Percentiles rank a stretch among this genome's conserved stretches.
Conservation (phyloP, 2,113 vertebrate genomes). For the Formicarius rufipectus region DNA sequence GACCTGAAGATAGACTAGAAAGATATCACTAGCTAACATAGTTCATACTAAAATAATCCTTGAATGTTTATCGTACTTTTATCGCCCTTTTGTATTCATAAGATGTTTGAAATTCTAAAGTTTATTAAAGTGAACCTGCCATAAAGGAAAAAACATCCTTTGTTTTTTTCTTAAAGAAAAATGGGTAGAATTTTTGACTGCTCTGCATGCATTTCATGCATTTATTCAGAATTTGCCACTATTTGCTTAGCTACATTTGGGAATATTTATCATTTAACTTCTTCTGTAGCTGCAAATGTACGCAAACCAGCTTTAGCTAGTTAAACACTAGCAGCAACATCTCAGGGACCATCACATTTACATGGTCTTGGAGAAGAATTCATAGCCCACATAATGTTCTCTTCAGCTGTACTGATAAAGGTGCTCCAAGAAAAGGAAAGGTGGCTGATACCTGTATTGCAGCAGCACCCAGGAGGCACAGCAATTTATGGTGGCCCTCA, state of each 20-base stretch:
- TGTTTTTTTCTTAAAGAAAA: background rate
- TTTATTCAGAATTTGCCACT: background rate
- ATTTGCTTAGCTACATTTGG: background rate
- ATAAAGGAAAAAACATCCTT: background rate
- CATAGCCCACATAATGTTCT: background rate
- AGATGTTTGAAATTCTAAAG: background rate
- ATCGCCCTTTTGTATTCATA: background rate
- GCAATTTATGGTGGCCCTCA: too few species aligned
- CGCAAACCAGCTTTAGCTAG: background rate
- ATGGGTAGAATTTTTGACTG: background rate
- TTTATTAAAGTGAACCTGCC: background rate
- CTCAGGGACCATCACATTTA: background rate
- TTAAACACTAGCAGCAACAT: background rate
- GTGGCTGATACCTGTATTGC: background rate
- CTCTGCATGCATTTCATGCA: background rate
- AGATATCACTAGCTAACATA: background rate
- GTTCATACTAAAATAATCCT: background rate
- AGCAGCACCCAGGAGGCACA: background rate
- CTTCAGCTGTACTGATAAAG: background rate
- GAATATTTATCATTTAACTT: background rate
- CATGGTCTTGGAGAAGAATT: background rate
- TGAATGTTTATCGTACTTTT: background rate
- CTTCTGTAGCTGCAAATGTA: background rate
- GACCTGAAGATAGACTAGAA: background rate
- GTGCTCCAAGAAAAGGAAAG: background rate